These are phyloP conservation scores for Protodeltote pygarga DNA, from an alignment of 2,888 invertebrate genomes.

Conservation along the genomic window DNA sequence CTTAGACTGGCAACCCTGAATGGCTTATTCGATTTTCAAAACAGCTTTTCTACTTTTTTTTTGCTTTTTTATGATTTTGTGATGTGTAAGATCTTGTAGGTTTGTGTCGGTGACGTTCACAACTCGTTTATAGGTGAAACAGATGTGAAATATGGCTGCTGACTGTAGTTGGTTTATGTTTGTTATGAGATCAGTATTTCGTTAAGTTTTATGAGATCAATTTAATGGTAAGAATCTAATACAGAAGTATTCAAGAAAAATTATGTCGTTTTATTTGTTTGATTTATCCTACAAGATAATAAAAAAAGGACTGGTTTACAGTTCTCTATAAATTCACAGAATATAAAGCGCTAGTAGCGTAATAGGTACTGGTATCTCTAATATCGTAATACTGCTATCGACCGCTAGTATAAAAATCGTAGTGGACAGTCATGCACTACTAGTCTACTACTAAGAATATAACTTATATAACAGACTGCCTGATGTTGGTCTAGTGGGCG, in stretches of 20 bases:
- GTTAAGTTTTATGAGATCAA: conserved; percentile 65
- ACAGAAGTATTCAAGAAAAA: conserved; percentile 55
- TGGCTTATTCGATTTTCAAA: conserved; percentile 21
- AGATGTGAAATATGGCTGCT: conserved; percentile 75
- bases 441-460: too few species aligned
- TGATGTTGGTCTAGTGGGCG: too few species aligned
- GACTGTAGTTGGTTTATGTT: conserved; percentile 59
- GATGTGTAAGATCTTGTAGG: conserved; percentile 45
- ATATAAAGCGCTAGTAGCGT: too few species aligned
- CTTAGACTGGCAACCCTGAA: conserved; percentile 40
- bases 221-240: conserved; percentile 58
- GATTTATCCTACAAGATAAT: neutral
- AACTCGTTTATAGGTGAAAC: conserved; percentile 86
- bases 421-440: too few species aligned
- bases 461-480: too few species aligned
- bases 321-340: too few species aligned
- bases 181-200: conserved; percentile 75
- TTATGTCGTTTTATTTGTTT: conserved; percentile 47
- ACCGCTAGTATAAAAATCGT: too few species aligned
- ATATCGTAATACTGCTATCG: too few species aligned
- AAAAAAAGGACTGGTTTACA: neutral
- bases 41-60: conserved; percentile 9
- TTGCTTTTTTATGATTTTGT: conserved; percentile 23
- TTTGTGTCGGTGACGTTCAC: conserved; percentile 57
- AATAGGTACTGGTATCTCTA: too few species aligned